Conservation (phyloP, 2,113 vertebrate species). For the Budorcas taxicolor region DNA sequence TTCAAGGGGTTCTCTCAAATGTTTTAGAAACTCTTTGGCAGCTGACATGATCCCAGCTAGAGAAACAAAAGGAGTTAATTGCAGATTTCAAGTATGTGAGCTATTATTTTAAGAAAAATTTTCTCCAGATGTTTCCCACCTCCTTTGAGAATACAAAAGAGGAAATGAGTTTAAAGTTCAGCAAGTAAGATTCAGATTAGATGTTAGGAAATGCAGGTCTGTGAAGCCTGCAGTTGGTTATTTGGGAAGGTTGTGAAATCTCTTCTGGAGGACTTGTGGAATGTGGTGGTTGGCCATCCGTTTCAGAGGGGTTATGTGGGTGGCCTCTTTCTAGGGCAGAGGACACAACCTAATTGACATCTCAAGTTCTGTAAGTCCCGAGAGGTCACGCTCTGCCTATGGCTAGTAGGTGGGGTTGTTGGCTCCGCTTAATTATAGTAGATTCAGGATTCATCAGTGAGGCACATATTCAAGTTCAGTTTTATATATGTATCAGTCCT, state of each 20-base stretch:
- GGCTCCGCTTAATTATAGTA: background rate
- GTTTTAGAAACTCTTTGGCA: conserved; percentile 52
- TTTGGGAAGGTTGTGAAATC: conserved; percentile 39
- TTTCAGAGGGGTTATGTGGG: background rate
- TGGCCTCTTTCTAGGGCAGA: conserved; percentile 4
- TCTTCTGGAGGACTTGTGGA: conserved; percentile 31
- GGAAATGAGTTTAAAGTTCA: conserved; percentile 50
- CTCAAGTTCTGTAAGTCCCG: background rate
- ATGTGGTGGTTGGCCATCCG: background rate
- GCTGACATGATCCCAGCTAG: conserved; percentile 43
- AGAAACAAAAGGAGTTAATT: conserved; percentile 59
- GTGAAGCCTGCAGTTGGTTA: conserved; percentile 32
- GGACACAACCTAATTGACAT: background rate
- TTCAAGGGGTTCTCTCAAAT: conserved; percentile 29
- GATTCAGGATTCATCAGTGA: background rate
- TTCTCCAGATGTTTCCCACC: conserved; percentile 66
- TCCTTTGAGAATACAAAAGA: conserved; percentile 56
- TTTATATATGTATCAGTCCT: background rate
- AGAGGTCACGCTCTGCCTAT: background rate
- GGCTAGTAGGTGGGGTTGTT: background rate
- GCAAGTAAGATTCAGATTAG: conserved; percentile 55
- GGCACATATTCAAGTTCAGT: background rate
- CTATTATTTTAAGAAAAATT: conserved; percentile 65
- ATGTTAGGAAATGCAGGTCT: conserved; percentile 41
- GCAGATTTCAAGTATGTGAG: conserved; percentile 51